Evolutionary conservation across 2,797 vertebrate species (phyloP), one percentile per base, ranked within the genome.

Genomic region (Cirrhinus mrigala): DNA sequence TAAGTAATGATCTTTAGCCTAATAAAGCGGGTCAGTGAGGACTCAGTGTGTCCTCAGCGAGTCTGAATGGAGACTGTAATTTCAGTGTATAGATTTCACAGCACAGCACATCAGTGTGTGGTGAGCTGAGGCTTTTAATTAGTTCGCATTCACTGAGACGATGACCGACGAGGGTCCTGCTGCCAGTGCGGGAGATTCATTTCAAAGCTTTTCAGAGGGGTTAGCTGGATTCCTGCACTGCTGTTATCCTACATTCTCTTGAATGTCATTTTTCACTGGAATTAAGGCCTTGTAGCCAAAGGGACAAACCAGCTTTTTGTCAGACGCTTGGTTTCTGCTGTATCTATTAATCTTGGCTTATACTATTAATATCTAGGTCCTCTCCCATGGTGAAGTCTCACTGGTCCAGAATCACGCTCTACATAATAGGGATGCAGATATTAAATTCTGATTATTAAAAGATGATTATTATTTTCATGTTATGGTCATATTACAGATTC

Each of bases 61-160:
- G 20, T 60, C 5, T 58, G 76, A 60, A 60, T 52, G 6, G 40
- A 83, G 50, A 11, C 3, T n/a, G 48, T 46, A 11, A 24, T 77
- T 60, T 77, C 78, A 52, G 40, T 79, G 40, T 64, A 29, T 44
- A 24, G 78, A 68, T 68, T 68, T 22, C 33, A 62, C 33, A 78
- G 22, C 22, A 77, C 54, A 60, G 76, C n/a, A 78, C 56, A 78
- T 62, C 33, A 78, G 37, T 78, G 56, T 62, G 76, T 62, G 76
- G 37, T 24, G 76, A 27, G 15, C 37, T 62, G 76, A 62, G 54
- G 56, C 56, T 62, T 78, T 62, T 78, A 78, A 62, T 78, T 44
- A 62, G 37, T 78, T 78, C 56, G 18, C 76, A 62, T 62, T 62
- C 56, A 18, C 18, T 44, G 56, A 78, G 56, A 18, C 40, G 22